phyloP scores from a whole-genome alignment of 30 jellyfish, hydroid and myxozoan species.

The Hydra vulgaris region DNA sequence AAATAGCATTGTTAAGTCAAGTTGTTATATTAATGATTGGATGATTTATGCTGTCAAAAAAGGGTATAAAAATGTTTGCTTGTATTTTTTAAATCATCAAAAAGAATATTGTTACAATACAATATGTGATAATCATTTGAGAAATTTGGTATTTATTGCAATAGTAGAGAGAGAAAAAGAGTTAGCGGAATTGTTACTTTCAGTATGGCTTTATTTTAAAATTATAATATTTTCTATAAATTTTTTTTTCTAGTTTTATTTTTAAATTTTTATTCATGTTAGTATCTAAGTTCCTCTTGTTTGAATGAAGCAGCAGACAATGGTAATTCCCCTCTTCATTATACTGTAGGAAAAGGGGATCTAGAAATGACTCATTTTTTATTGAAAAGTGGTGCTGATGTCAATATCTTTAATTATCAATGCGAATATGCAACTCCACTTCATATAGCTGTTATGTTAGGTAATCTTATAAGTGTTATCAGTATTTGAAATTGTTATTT shows the following conservation, averaged over 20 bases:
- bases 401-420: slow-evolving; percentile 26
- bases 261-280: not conserved
- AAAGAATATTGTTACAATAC: not conserved
- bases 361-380: slow-evolving; percentile 18
- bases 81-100: slow-evolving; percentile 19
- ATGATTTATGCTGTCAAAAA: slow-evolving; percentile 28
- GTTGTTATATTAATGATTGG: slow-evolving; percentile 13
- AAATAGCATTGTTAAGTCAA: not conserved
- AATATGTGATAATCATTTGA: slow-evolving; percentile 16
- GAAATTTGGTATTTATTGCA: slow-evolving; percentile 31
- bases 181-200: slow-evolving; percentile 20
- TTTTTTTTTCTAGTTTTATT: not conserved
- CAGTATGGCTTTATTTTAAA: slow-evolving; percentile 19
- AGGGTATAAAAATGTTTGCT: slow-evolving; percentile 39
- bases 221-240: not conserved
- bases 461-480: too few species aligned
- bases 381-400: slow-evolving; percentile 55
- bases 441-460: slow-evolving; percentile 68
- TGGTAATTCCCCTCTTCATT: slow-evolving; percentile 64
- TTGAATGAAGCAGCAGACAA: slow-evolving; percentile 26
- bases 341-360: slow-evolving; percentile 45
- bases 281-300: not conserved
- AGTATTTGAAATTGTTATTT: too few species aligned
- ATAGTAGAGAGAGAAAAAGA: slow-evolving; percentile 17
- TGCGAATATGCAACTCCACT: slow-evolving; percentile 73